These are phyloP conservation scores for Amazona guildingii DNA, from an alignment of 2,113 vertebrate genomes.

Conservation along the genomic window DNA sequence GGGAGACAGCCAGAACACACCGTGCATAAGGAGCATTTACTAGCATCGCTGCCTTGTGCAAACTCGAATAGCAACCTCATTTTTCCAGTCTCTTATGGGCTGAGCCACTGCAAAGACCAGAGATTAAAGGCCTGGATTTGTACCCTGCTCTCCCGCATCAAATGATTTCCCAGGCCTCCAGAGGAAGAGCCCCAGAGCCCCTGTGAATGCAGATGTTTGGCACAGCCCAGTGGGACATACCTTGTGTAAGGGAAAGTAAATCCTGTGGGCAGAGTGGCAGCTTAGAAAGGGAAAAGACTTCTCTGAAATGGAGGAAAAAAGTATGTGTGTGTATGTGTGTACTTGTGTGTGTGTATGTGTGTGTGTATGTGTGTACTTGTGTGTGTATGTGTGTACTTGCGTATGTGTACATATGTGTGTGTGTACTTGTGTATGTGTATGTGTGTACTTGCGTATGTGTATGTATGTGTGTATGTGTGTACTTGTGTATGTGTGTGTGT, in stretches of 20 bases:
- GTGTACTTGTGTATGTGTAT: rapidly evolving
- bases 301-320: neutral
- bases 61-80: neutral
- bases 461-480: rapidly evolving
- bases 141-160: neutral
- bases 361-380: too few relatives aligned
- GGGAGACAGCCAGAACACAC: neutral
- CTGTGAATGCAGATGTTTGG: neutral
- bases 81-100: neutral
- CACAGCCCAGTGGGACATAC: neutral
- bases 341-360: too few relatives aligned
- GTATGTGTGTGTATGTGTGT: too few relatives aligned
- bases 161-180: neutral
- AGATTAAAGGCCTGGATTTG: neutral
- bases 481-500: rapidly evolving
- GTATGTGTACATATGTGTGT: neutral
- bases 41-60: neutral
- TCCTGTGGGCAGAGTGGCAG: neutral
- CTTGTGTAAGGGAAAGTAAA: neutral
- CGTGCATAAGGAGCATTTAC: neutral
- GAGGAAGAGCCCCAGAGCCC: neutral
- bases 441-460: rapidly evolving
- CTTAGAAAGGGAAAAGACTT: neutral
- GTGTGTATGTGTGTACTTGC: rapidly evolving
- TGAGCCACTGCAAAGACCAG: neutral